A percentile compares a stretch with the other conserved stretches of the same genome.
Conservation (phyloP, 2,113 vertebrate species). For the Capreolus pygargus region DNA sequence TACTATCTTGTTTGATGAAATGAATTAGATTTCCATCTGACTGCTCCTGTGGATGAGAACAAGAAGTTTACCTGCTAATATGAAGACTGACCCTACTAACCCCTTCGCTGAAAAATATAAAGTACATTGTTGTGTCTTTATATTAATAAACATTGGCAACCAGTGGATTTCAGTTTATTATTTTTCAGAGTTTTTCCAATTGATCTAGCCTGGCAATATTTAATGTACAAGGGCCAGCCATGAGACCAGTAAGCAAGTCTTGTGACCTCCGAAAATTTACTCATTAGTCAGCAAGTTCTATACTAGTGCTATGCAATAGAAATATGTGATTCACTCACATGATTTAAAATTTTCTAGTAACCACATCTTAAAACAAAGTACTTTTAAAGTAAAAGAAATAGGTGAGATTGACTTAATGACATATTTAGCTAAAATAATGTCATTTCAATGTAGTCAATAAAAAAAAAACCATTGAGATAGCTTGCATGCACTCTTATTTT, state of each 20-base stretch:
- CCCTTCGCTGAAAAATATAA: neutral
- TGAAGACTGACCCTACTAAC: neutral
- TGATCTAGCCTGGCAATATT: neutral
- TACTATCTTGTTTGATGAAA: constrained; percentile 32
- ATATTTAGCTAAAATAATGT: neutral
- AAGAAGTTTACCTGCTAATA: constrained; percentile 4
- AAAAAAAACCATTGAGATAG: neutral
- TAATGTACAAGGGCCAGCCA: neutral
- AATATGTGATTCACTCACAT: neutral
- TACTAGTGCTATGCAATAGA: neutral
- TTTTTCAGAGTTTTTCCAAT: neutral
- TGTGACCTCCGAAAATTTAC: neutral
- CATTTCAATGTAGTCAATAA: neutral
- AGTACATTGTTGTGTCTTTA: neutral
- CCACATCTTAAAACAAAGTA: constrained; percentile 3
- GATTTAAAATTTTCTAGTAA: neutral
- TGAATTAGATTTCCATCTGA: constrained; percentile 33
- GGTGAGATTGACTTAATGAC: neutral
- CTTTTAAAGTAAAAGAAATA: neutral
- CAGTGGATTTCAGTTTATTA: neutral
- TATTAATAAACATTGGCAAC: neutral
- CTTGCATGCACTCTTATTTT: neutral
- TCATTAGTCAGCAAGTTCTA: neutral
- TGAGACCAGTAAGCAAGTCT: neutral
- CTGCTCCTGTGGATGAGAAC: neutral